These are phyloP conservation scores for Drosophila atripex DNA, from an alignment of 2,888 invertebrate genomes.

Conservation along the genomic window DNA sequence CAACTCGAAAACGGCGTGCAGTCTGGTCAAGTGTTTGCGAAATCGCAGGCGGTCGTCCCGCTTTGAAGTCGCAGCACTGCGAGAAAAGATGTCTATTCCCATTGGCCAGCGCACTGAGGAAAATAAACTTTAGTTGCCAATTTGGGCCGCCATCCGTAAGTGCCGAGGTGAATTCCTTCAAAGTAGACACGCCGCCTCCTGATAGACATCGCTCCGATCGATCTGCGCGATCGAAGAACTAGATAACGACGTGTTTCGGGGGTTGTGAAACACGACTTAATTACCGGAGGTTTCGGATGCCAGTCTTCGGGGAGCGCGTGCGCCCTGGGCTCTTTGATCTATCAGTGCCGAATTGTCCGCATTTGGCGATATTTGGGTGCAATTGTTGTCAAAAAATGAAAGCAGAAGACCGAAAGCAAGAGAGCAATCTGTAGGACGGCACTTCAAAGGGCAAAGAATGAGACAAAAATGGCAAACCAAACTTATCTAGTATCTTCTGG, in stretches of 20 bases:
- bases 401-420: slow-evolving; percentile 13
- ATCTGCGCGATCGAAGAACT: slow-evolving; percentile 62
- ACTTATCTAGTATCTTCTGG: slow-evolving; percentile 27
- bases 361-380: slow-evolving; percentile 58
- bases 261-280: slow-evolving; percentile 83
- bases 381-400: slow-evolving; percentile 20
- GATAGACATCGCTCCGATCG: slow-evolving; percentile 52
- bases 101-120: neutral
- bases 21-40: slow-evolving; percentile 71
- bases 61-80: slow-evolving; percentile 58
- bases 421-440: slow-evolving; percentile 49
- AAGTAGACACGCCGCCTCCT: slow-evolving; percentile 39
- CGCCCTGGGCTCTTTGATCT: slow-evolving; percentile 53
- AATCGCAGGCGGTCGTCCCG: slow-evolving; percentile 60
- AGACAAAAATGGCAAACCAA: slow-evolving; percentile 58
- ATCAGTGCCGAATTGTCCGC: neutral
- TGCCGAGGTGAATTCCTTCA: slow-evolving; percentile 34
- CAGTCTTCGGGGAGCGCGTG: slow-evolving; percentile 11
- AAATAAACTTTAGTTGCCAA: slow-evolving; percentile 61
- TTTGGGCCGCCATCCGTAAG: slow-evolving; percentile 32
- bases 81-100: slow-evolving; percentile 4
- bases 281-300: slow-evolving; percentile 62
- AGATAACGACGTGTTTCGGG: slow-evolving; percentile 82
- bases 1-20: slow-evolving; percentile 74
- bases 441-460: slow-evolving; percentile 57